Conservation (phyloP, 1,140 invertebrate species). For the Euglossa dilemma region DNA sequence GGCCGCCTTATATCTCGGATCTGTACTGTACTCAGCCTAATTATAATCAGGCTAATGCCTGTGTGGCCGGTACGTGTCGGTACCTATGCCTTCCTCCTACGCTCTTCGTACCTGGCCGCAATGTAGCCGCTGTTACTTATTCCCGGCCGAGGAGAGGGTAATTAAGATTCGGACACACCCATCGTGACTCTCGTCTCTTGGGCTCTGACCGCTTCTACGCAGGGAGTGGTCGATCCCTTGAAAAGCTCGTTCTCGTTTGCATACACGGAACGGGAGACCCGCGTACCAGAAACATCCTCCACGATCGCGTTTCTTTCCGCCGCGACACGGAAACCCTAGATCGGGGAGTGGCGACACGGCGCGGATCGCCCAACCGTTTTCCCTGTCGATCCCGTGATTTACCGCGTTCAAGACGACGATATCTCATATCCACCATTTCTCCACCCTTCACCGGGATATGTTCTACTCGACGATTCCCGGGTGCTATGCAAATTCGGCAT, state of each 20-base stretch:
- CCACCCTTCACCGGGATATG: background rate
- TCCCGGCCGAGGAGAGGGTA: conserved; percentile 74
- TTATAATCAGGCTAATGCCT: conserved; percentile 83
- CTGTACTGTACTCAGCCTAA: conserved; percentile 81
- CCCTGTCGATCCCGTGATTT: background rate
- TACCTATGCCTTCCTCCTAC: conserved; percentile 57
- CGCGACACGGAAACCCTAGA: background rate
- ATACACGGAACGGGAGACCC: conserved; percentile 69
- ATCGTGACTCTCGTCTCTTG: conserved; percentile 79
- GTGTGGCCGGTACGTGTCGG: conserved; percentile 60
- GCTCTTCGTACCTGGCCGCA: conserved; percentile 70
- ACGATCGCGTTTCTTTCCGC: conserved; percentile 42
- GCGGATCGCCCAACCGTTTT: background rate
- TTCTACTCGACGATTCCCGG: background rate
- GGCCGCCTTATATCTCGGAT: conserved; percentile 78
- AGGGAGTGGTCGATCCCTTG: conserved; percentile 80
- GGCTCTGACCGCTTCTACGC: conserved; percentile 77
- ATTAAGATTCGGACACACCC: conserved; percentile 83
- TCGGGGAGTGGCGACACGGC: background rate
- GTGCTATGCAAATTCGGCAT: conserved; percentile 38
- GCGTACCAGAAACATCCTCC: conserved; percentile 66
- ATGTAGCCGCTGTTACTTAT: conserved; percentile 77
- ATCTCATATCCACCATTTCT: background rate
- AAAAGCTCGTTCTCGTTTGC: conserved; percentile 79
- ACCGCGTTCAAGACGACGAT: background rate